Evolutionary conservation across 23 tunicate species (phyloP).

Genomic region (Phallusia fumigata): DNA sequence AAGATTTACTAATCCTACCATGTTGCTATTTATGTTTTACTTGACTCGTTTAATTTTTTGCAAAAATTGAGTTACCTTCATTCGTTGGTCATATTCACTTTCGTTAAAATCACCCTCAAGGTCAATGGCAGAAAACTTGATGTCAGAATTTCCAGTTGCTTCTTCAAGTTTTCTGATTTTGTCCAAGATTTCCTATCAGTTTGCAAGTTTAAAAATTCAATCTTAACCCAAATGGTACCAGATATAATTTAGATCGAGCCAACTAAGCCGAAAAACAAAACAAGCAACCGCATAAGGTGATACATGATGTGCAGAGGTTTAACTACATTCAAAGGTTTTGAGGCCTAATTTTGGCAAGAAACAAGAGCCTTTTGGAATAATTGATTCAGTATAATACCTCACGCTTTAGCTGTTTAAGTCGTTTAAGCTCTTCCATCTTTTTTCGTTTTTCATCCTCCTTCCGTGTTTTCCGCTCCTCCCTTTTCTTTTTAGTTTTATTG

Average conservation of each 20-base stretch:
- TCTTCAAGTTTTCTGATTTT: slow-evolving; percentile 52
- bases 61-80: slow-evolving; percentile 48
- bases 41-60: no score
- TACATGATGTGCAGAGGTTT: no score
- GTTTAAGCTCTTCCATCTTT: slow-evolving; percentile 74
- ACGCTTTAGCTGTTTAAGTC: slow-evolving; percentile 61
- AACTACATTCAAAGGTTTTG: no score
- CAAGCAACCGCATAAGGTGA: no score
- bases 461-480: slow-evolving; percentile 43
- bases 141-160: slow-evolving; percentile 81
- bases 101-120: slow-evolving; percentile 73
- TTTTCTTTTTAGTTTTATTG: slow-evolving; percentile 50
- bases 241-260: no score
- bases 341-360: no score
- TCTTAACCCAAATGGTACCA: no score
- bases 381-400: slow-evolving; percentile 31
- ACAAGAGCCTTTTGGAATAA: no score
- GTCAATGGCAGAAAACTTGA: slow-evolving; percentile 53
- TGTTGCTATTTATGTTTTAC: no score
- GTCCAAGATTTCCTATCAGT: slow-evolving; percentile 79
- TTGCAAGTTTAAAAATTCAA: no score
- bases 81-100: slow-evolving; percentile 68
- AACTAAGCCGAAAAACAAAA: no score
- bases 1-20: no score
- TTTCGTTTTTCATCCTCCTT: slow-evolving; percentile 63